These are phyloP conservation scores for Anadara kagoshimensis DNA, from an alignment of 1,140 invertebrate species.

Conservation along the genomic window DNA sequence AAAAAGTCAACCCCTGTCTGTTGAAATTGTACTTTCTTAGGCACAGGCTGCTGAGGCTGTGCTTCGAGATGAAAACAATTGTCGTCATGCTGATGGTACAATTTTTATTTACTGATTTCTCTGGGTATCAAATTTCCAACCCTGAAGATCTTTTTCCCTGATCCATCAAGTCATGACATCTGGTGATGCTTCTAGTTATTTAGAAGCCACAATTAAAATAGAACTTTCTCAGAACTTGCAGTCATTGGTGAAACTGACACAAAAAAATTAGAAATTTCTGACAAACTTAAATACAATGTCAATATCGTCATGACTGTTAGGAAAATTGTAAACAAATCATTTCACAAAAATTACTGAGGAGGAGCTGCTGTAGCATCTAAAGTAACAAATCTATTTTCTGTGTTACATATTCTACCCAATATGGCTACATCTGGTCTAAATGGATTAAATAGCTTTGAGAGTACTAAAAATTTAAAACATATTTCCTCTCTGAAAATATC, in stretches of 20 bases:
- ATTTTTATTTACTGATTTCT: not conserved
- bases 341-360: not conserved
- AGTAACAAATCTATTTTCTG: conserved; percentile 4
- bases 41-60: too few species aligned
- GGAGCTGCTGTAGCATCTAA: not conserved
- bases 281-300: too few species aligned
- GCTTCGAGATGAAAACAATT: not conserved
- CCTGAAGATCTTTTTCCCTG: not conserved
- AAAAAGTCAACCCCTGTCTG: too few species aligned
- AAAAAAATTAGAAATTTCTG: not conserved
- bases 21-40: too few species aligned
- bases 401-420: not conserved
- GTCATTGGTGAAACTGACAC: not conserved
- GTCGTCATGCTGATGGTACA: not conserved
- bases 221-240: conserved; percentile 1
- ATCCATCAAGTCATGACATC: too few species aligned
- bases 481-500: too few species aligned
- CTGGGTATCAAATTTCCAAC: not conserved
- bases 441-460: too few species aligned
- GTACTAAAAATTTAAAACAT: too few species aligned
- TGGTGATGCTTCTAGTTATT: too few species aligned
- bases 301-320: conserved; percentile 6
- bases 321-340: conserved; percentile 2
- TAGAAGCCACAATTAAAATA: not conserved
- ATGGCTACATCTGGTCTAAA: conserved; percentile 4